Conservation (phyloP, 2,797 vertebrate species). For the Darevskia mixta region DNA sequence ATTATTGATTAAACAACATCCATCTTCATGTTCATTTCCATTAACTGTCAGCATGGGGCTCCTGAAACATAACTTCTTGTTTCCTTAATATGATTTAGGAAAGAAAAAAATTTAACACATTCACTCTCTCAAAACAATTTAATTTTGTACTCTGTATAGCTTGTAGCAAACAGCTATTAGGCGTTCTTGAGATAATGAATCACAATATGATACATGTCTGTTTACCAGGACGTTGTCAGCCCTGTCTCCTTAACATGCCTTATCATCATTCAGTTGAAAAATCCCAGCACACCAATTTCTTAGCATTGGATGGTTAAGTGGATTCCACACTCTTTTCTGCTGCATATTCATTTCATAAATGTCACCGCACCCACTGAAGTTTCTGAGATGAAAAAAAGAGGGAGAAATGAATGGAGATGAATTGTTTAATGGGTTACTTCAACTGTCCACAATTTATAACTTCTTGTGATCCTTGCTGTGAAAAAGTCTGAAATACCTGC, state of each 20-base stretch:
- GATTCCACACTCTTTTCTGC: slow-evolving; percentile 40
- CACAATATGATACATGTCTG: slow-evolving; percentile 34
- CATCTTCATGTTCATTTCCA: slow-evolving; percentile 62
- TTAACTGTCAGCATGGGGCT: slow-evolving; percentile 54
- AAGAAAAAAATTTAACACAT: slow-evolving; percentile 20
- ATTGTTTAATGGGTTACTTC: background rate
- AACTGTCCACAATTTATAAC: slow-evolving; percentile 27
- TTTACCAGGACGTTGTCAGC: slow-evolving; percentile 46
- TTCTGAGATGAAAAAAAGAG: slow-evolving; percentile 29
- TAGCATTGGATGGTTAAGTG: slow-evolving; percentile 44
- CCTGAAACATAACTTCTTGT: slow-evolving; percentile 58
- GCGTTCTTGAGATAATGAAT: slow-evolving; percentile 38
- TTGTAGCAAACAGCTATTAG: slow-evolving; percentile 38
- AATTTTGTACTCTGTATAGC: slow-evolving; percentile 44
- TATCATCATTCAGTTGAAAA: slow-evolving; percentile 56
- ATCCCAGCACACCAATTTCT: background rate
- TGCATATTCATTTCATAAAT: slow-evolving; percentile 52
- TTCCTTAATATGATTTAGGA: slow-evolving; percentile 40
- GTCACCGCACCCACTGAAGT: slow-evolving; percentile 15
- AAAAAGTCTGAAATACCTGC: slow-evolving; percentile 27
- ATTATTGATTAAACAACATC: slow-evolving; percentile 70
- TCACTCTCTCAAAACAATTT: slow-evolving; percentile 43
- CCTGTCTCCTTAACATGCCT: slow-evolving; percentile 46
- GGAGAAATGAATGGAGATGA: slow-evolving; percentile 23
- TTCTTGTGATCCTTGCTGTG: slow-evolving; percentile 10